These are phyloP conservation scores for Rhea pennata DNA, from an alignment of 2,113 vertebrate genomes.

Conservation along the genomic window DNA sequence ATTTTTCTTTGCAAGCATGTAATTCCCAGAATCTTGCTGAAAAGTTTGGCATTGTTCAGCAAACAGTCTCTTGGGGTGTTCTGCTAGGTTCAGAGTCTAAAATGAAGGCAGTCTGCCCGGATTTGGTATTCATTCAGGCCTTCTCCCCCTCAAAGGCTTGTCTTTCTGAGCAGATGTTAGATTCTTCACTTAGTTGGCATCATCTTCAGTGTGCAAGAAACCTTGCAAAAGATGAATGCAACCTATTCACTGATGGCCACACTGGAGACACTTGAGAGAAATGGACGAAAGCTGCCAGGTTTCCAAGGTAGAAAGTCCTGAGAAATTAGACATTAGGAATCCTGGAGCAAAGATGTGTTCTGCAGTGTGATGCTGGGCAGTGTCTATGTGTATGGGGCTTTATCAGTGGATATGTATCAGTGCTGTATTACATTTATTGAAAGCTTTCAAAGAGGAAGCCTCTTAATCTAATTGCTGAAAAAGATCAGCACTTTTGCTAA, in stretches of 20 bases:
- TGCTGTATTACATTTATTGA: neutral
- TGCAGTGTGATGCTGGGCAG: neutral
- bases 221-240: neutral
- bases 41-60: neutral
- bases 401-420: neutral
- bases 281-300: neutral
- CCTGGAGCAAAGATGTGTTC: neutral
- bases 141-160: neutral
- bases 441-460: neutral
- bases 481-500: neutral
- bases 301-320: neutral
- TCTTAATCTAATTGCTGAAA: constrained; percentile 6
- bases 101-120: neutral
- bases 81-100: neutral
- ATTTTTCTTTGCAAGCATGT: neutral
- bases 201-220: neutral
- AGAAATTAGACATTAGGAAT: neutral
- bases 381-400: neutral
- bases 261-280: neutral
- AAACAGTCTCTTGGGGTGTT: neutral
- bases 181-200: neutral
- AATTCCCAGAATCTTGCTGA: neutral
- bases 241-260: neutral
- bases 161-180: neutral
- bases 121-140: neutral